Evolutionary conservation across 2,888 invertebrate genomes (phyloP).

Genomic region (Chloroclystis v-ata): DNA sequence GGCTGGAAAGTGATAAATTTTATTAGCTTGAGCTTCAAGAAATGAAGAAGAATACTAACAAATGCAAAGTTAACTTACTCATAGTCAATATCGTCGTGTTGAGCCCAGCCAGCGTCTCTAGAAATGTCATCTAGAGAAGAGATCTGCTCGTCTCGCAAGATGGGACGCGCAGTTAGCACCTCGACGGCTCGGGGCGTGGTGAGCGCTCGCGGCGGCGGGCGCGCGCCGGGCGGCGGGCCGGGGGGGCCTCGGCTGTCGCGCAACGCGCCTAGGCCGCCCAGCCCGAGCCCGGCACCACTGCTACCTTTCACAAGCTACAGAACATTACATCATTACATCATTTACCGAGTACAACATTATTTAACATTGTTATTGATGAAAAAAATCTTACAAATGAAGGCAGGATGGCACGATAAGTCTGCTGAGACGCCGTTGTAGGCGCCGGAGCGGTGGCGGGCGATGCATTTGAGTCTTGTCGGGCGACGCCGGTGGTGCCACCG

Average conservation of each 20-base stretch:
- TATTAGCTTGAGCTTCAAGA: neutral
- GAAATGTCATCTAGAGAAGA: conserved; percentile 94
- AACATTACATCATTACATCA: no score
- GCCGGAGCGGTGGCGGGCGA: conserved; percentile 73
- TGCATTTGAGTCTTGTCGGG: conserved; percentile 71
- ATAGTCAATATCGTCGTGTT: conserved; percentile 95
- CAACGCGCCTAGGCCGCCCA: conserved; percentile 61
- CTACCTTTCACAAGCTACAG: conserved; percentile 71
- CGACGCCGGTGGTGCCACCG: conserved; percentile 84
- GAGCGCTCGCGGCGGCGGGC: conserved; percentile 45
- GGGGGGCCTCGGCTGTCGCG: conserved; percentile 49
- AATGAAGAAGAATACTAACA: conserved; percentile 22
- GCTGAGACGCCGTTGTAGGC: conserved; percentile 74
- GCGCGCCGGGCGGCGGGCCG: conserved; percentile 34
- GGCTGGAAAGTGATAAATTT: conserved; percentile 68
- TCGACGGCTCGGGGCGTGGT: conserved; percentile 77
- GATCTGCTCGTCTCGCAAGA: conserved; percentile 95
- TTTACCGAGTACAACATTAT: no score
- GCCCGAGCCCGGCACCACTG: conserved; percentile 66
- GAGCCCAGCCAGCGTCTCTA: conserved; percentile 94
- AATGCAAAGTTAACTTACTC: no score
- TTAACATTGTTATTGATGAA: no score
- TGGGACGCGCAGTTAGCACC: conserved; percentile 85
- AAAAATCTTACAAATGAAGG: conserved; percentile 83
- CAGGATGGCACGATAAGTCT: conserved; percentile 84